Base-by-base conservation (phyloP, 2,113 vertebrate species). In the Silurus meridionalis region DNA sequence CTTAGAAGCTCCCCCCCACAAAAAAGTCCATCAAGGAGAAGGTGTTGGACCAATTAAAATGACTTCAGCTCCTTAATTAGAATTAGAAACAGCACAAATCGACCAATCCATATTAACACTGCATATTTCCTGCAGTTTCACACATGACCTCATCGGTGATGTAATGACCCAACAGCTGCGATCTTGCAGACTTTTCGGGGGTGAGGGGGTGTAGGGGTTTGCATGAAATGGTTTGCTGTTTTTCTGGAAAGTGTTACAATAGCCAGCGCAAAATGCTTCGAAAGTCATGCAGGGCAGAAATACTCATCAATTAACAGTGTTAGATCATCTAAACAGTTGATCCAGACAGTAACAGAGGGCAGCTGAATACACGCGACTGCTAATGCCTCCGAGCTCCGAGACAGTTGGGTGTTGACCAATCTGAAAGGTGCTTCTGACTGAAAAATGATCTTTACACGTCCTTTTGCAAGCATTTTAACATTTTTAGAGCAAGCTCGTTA, bases 81-180 rank as follows among this genome's bases (percentile, higher is more conserved):
- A 58, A 52, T 81, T 80, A 13, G 63, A 83, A 75, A 48, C n/a
- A 48, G 53, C 14, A 19, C 84, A 72, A 48, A 80, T 17, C 37
- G 48, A 84, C 74, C 48, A 61, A 63, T 46, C 81, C 64, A 80
- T 60, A 69, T 64, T 53, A 61, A 74, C 25, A 23, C 37, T 19
- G 78, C 80, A 86, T 66, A 87, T 58, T 87, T 87, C 88, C 83
- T 90, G 87, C 3, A 66, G 55, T 28, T 85, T 85, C 55, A 19
- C 79, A 61, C 78, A 89, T 91, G 83, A 80, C 86, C 86, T 90
- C 90, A 91, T 67, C 69, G 28, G 78, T 84, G 86, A 90, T 82
- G 82, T 89, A 87, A 89, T 84, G 61, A 87, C 50, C 25, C 85
- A 84, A 67, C 88, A 89, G 90, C 86, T 87, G 89, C 83, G 61